Conservation (phyloP, 2,888 invertebrate genomes). For the Nomada flava region DNA sequence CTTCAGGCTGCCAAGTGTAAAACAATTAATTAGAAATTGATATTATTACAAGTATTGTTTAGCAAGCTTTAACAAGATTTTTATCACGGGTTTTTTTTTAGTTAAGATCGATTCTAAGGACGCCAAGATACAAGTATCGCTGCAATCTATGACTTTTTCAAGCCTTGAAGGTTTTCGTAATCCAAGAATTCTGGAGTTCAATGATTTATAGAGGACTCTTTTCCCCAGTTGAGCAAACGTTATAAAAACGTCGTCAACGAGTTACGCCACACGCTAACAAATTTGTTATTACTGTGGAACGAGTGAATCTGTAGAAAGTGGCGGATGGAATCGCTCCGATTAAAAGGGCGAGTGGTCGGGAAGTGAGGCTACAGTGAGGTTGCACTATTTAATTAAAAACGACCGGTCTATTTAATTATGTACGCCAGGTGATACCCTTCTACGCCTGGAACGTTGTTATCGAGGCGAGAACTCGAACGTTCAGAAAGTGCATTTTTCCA, state of each 20-base stretch:
- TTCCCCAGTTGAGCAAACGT: too few relatives aligned
- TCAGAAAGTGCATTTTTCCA: neutral
- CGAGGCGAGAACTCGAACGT: neutral
- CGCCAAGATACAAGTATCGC: too few relatives aligned
- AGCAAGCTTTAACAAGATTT: too few relatives aligned
- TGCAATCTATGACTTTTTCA: too few relatives aligned
- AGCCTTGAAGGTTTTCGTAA: too few relatives aligned
- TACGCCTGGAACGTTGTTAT: neutral
- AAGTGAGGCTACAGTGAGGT: neutral
- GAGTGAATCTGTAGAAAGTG: neutral
- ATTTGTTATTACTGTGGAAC: constrained; percentile 3
- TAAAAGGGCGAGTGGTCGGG: neutral
- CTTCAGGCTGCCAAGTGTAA: too few relatives aligned
- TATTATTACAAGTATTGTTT: too few relatives aligned
- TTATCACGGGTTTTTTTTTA: too few relatives aligned
- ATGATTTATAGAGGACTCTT: too few relatives aligned
- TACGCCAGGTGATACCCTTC: neutral
- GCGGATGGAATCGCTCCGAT: constrained; percentile 1
- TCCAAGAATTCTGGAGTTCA: too few relatives aligned
- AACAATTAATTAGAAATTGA: too few relatives aligned
- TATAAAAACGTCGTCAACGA: constrained; percentile 7
- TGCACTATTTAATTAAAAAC: neutral
- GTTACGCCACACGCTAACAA: constrained; percentile 9
- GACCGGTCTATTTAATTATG: constrained; percentile 16
- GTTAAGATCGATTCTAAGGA: too few relatives aligned